Evolutionary conservation across 2,797 vertebrate genomes (phyloP).

Genomic region (Pangasius djambal): DNA sequence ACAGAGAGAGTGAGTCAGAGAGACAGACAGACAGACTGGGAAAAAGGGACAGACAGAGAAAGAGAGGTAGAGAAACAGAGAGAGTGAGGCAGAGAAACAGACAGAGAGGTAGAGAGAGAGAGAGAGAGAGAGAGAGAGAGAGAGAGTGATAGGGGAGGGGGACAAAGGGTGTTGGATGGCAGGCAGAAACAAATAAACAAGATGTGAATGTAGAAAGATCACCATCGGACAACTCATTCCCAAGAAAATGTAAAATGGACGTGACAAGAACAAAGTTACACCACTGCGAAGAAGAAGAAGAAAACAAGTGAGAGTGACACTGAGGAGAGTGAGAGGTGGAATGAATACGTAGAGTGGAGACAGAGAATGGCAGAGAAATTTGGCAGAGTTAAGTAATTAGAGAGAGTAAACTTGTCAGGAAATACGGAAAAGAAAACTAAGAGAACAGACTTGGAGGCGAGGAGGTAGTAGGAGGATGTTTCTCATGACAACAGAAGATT

Average conservation of each 20-base stretch:
- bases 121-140: constrained; percentile 5
- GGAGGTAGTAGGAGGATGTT: constrained; percentile 3
- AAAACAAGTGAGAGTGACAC: constrained; percentile 7
- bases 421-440: background rate
- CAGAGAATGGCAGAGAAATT: constrained; percentile 7
- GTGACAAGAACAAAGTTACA: constrained; percentile 12
- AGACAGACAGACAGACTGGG: background rate
- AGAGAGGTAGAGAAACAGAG: background rate
- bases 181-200: constrained; percentile 4
- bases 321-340: constrained; percentile 10
- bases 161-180: background rate
- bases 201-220: background rate
- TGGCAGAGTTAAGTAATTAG: constrained; percentile 13
- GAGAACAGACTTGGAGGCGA: constrained; percentile 20
- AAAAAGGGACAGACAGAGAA: background rate
- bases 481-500: constrained; percentile 17
- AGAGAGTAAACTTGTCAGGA: constrained; percentile 24
- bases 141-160: constrained; percentile 8
- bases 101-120: background rate
- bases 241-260: background rate
- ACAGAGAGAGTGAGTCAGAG: background rate
- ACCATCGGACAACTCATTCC: background rate
- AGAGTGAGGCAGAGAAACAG: constrained; percentile 6
- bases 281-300: constrained; percentile 5
- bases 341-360: background rate